Evolutionary conservation across 2,113 vertebrate species (phyloP), one percentile per base, ranked within the genome.

Genomic region (Leuciscus idus): DNA sequence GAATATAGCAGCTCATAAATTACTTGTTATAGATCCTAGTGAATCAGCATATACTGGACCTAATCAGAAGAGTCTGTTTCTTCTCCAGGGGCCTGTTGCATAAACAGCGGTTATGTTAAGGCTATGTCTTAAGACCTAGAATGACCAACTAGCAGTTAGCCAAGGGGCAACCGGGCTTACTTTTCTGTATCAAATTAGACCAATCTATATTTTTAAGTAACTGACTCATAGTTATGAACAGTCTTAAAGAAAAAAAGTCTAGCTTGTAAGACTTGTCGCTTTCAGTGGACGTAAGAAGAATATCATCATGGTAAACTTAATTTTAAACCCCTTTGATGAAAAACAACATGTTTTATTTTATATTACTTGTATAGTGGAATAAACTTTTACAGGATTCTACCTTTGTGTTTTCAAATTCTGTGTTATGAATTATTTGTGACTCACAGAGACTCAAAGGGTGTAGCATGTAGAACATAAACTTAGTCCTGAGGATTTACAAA

Each of bases 1-100:
- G 19, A 90, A 92, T 90, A 88, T 90, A 91, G 88, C 73, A 61
- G 61, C 90, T 90, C 90, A 89, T 92, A 91, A 79, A 89, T 91
- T 91, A 90, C 87, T 87, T 28, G 23, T 85, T 81, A 68, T 84
- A 83, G 84, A 79, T 85, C 46, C 83, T 81, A 85, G 89, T 91
- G 91, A 92, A 90, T 92, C 91, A 85, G 92, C 89, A 90, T 85
- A 59, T 85, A 59, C 75, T 68, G 10, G 15, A 26, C n/a, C 13
- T 50, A 4, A 28, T 48, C 9, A 55, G 26, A 55, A 55, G 48
- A 55, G 23, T 48, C 12, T 26, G 75, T 55, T 77, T 55, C 28
- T 55, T 77, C 17, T 77, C 30, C n/a, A 50, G 12, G 13, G 62
- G 21, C 10, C 28, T 66, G 26, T 66, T 30, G 9, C 10, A 13